phyloP scores from a whole-genome alignment of 1,140 invertebrate genomes.

The Gonatopus flavifemur region DNA sequence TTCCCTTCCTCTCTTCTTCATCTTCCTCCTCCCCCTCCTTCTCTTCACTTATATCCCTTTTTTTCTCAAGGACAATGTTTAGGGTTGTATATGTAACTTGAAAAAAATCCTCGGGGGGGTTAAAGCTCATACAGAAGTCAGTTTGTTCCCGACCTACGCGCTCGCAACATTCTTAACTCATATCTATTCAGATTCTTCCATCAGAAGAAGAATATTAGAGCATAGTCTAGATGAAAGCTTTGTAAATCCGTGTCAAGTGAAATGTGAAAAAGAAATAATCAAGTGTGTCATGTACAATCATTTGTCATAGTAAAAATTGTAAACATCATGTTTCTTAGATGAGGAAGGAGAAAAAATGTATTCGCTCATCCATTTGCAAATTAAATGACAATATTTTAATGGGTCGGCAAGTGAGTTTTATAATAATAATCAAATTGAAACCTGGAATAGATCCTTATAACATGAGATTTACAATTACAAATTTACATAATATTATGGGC shows the following conservation, averaged over 20 bases:
- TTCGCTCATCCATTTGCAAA: too few species aligned
- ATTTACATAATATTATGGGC: too few species aligned
- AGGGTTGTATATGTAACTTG: conserved; percentile 33
- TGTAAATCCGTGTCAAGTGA: not conserved
- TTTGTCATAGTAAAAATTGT: too few species aligned
- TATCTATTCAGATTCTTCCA: too few species aligned
- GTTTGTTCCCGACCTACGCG: conserved; percentile 40
- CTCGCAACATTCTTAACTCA: conserved; percentile 14
- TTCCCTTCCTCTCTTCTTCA: conserved; percentile 24
- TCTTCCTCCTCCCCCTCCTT: not conserved
- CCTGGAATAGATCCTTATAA: too few species aligned
- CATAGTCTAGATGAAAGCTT: not conserved
- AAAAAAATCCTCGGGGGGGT: conserved; percentile 42
- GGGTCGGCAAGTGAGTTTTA: too few species aligned
- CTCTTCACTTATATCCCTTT: conserved; percentile 24
- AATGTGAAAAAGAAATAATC: not conserved
- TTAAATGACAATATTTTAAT: too few species aligned
- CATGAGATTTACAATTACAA: too few species aligned
- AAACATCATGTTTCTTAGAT: too few species aligned
- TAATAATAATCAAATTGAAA: too few species aligned
- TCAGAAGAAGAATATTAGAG: not conserved
- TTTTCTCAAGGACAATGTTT: conserved; percentile 36
- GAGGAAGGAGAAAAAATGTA: too few species aligned
- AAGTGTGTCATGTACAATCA: too few species aligned
- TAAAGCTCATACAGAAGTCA: conserved; percentile 41